phyloP scores from a whole-genome alignment of 2,888 invertebrate genomes.

The Parnassius glacialis region DNA sequence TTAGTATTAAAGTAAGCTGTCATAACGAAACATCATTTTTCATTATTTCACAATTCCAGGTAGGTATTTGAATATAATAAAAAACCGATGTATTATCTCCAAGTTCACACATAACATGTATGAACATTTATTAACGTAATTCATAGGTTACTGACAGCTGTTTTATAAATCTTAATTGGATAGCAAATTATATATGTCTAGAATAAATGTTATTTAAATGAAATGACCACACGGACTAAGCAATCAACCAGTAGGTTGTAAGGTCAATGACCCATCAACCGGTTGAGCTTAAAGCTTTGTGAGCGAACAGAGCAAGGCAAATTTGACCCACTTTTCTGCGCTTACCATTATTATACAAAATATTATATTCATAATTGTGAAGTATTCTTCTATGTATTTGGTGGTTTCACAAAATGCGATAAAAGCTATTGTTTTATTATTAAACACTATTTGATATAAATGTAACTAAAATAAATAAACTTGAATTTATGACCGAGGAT shows the following conservation, averaged over 20 bases:
- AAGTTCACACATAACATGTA: not conserved
- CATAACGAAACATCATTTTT: too few relatives aligned
- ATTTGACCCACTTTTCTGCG: conserved; percentile 73
- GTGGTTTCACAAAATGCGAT: not conserved
- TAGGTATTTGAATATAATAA: too few relatives aligned
- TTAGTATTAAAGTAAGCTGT: too few relatives aligned
- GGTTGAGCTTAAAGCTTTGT: conserved; percentile 73
- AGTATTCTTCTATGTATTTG: not conserved
- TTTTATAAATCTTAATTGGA: conserved; percentile 19
- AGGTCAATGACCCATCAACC: conserved; percentile 72
- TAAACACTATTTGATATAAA: not conserved
- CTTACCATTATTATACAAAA: conserved; percentile 27
- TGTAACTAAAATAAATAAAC: too few relatives aligned
- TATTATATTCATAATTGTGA: conserved; percentile 15
- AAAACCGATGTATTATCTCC: too few relatives aligned
- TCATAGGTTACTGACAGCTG: not conserved
- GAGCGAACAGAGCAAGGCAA: conserved; percentile 58
- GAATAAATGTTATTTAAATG: conserved; percentile 35
- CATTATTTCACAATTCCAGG: too few relatives aligned
- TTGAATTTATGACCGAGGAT: too few relatives aligned
- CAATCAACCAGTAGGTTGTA: conserved; percentile 67
- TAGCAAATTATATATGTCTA: conserved; percentile 28
- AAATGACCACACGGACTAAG: conserved; percentile 41
- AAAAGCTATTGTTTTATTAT: not conserved
- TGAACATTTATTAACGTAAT: not conserved